phyloP scores from a whole-genome alignment of 1,140 invertebrate species.

The Onthophagus taurus region DNA sequence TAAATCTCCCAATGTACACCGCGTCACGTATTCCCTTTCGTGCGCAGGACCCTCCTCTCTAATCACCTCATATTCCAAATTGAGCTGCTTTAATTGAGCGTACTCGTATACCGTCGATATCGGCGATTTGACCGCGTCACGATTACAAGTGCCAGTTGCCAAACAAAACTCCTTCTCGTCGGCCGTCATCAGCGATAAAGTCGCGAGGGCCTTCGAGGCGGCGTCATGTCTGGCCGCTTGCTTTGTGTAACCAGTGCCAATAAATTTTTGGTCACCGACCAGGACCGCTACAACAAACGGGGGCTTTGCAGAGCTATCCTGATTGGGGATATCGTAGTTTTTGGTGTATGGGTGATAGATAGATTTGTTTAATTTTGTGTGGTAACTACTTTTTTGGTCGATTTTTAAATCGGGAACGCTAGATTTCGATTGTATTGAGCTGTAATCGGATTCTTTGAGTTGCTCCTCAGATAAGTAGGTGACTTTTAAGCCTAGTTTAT shows the following conservation, averaged over 20 bases:
- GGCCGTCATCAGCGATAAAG: conserved; percentile 16
- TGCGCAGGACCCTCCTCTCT: conserved; percentile 24
- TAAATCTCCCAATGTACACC: conserved; percentile 23
- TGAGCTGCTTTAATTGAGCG: conserved; percentile 21
- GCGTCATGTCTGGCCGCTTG: conserved; percentile 29
- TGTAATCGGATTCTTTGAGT: too few relatives aligned
- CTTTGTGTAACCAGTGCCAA: conserved; percentile 23
- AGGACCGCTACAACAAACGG: conserved; percentile 25
- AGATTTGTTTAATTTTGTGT: conserved; percentile 6
- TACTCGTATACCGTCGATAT: conserved; percentile 26
- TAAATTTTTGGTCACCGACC: conserved; percentile 22
- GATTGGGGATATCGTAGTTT: conserved; percentile 3
- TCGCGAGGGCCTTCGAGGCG: conserved; percentile 24
- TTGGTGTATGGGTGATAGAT: conserved; percentile 9
- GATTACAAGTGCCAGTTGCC: neutral
- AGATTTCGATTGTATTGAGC: too few relatives aligned
- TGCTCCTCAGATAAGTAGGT: conserved; percentile 14
- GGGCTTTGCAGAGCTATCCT: conserved; percentile 12
- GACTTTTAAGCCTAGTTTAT: conserved; percentile 25
- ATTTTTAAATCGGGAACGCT: too few relatives aligned
- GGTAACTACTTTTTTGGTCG: conserved; percentile 9
- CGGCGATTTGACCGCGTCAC: conserved; percentile 24
- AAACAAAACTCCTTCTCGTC: conserved; percentile 12
- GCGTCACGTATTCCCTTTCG: conserved; percentile 24
- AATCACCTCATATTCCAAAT: conserved; percentile 24